Evolutionary conservation across 1,140 invertebrate species (phyloP), one percentile per base, ranked within the genome.

Genomic region (Stenopsyche tienmushanensis): DNA sequence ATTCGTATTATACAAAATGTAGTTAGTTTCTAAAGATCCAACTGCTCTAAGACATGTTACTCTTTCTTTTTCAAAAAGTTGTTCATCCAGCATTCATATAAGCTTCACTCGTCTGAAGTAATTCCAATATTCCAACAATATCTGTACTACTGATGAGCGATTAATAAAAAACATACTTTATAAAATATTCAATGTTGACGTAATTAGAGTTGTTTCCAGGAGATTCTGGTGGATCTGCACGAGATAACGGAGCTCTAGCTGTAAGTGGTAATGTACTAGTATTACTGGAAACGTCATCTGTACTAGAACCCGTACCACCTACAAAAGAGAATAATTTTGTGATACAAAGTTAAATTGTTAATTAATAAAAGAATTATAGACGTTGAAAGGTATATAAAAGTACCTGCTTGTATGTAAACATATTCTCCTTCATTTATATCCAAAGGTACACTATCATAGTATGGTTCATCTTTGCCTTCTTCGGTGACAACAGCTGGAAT

Each of bases 171-270:
- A 85, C 85, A 85, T 77, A 91, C 88, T 90, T 84, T 73, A 93
- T 86, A 72, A 93, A 93, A 76, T 92, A 93, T 75, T 93, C 90
- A 79, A 93, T 93, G 77, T 94, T 93, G 74, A 93, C 91, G 79
- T 93, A 94, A 79, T 93, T 94, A 65, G 89, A 89, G 55, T 86
- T 85, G 75, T 86, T 83, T 67, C 86, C 86, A 24, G 88, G 87
- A 41, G 88, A 87, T 76, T 91, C 89, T 24, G 89, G 88, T 72
- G 89, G 85, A 45, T 74, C 73, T 18, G 73, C 26, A 66, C 70
- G 59, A 73, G 73, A 39, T 70, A 74, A 39, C 58, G 72, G 58
- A 72, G 72, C 49, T 72, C 72, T 60, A 24, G 73, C 74, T 3
- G 75, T 75, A 53, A 81, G 72, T 44, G 84, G 81, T 71, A 86